Conservation (phyloP, 92 coral and sea anemone species). For the Montipora capitata region DNA sequence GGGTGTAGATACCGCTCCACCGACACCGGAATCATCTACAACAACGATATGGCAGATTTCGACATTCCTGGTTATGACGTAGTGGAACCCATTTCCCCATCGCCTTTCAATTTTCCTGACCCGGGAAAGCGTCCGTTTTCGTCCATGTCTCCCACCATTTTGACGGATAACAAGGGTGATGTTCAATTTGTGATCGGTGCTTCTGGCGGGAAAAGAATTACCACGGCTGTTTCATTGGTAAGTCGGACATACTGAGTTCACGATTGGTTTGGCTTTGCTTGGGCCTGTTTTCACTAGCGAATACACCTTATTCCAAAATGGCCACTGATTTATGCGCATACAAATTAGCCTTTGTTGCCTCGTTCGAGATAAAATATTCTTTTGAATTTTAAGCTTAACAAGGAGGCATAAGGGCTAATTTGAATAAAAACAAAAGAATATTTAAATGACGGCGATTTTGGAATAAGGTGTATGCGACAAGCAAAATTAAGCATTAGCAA, state of each 20-base stretch:
- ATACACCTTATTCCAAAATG: too few relatives aligned
- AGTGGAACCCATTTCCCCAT: conserved; percentile 64
- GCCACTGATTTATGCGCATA: too few relatives aligned
- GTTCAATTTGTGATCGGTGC: conserved; percentile 78
- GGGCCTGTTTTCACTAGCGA: too few relatives aligned
- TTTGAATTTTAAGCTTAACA: too few relatives aligned
- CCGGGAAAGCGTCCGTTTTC: conserved; percentile 83
- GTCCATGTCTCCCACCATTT: conserved; percentile 74
- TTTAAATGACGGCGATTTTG: too few relatives aligned
- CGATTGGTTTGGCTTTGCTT: too few relatives aligned
- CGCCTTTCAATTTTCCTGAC: conserved; percentile 61
- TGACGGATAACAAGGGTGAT: conserved; percentile 58
- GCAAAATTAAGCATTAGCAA: too few relatives aligned
- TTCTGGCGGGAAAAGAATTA: conserved; percentile 78
- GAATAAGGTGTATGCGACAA: too few relatives aligned
- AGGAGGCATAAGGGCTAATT: too few relatives aligned
- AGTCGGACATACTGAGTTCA: background rate
- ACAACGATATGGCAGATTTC: conserved; percentile 80
- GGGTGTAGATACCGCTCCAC: conserved; percentile 72
- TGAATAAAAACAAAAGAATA: too few relatives aligned
- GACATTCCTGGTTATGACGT: conserved; percentile 46
- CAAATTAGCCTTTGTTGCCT: too few relatives aligned
- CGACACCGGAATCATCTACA: conserved; percentile 79
- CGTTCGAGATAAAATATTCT: too few relatives aligned
- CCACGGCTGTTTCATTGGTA: conserved; percentile 77